Evolutionary conservation across 1,140 invertebrate species (phyloP).

Genomic region (Agrypnia vestita): DNA sequence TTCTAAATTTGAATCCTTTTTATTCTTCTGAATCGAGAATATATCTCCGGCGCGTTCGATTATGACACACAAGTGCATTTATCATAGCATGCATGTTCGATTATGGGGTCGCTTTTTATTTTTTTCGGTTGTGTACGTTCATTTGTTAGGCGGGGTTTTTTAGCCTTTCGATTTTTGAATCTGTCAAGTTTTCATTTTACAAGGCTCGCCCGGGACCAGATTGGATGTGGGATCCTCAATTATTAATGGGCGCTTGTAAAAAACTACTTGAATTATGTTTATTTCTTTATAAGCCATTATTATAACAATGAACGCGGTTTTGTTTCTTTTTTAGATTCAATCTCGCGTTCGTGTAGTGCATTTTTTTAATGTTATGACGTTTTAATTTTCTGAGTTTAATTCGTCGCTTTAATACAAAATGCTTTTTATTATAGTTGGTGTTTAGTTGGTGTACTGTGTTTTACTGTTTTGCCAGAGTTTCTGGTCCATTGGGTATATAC

Average conservation of each 20-base stretch:
- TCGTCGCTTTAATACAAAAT: too few relatives aligned
- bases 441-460: too few relatives aligned
- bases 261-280: constrained; percentile 22
- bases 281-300: constrained; percentile 39
- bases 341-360: constrained; percentile 5
- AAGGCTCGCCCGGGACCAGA: neutral
- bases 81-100: constrained; percentile 58
- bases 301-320: constrained; percentile 7
- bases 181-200: constrained; percentile 47
- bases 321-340: constrained; percentile 1
- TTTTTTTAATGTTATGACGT: constrained; percentile 18
- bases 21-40: constrained; percentile 37
- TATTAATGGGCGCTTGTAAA: constrained; percentile 13
- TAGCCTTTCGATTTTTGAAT: constrained; percentile 43
- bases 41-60: constrained; percentile 51
- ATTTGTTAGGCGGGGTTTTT: constrained; percentile 47
- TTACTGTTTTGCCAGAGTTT: too few relatives aligned
- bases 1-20: constrained; percentile 58
- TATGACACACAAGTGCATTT: constrained; percentile 54
- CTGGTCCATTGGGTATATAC: too few relatives aligned
- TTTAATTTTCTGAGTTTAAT: neutral
- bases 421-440: too few relatives aligned
- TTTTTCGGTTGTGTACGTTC: constrained; percentile 32
- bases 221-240: neutral
- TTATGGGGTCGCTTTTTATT: constrained; percentile 44